phyloP scores from a whole-genome alignment of 2,888 invertebrate genomes.

The Scaptomyza reducta region DNA sequence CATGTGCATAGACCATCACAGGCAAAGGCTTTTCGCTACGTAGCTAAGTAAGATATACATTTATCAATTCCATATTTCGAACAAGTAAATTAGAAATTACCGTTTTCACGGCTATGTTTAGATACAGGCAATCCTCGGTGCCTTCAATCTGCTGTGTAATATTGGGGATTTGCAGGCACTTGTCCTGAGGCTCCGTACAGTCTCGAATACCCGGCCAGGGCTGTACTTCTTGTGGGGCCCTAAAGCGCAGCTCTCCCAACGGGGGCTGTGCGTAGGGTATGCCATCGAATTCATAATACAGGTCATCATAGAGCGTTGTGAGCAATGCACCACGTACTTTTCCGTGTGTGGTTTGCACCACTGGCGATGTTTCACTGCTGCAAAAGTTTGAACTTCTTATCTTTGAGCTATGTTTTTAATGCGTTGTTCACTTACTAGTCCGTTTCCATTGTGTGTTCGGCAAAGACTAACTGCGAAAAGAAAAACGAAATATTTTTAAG shows the following conservation, averaged over 20 bases:
- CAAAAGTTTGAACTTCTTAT: not conserved
- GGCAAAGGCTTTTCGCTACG: constrained; percentile 49
- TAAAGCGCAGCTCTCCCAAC: constrained; percentile 67
- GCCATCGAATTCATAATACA: constrained; percentile 74
- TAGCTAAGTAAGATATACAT: constrained; percentile 41
- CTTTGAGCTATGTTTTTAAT: not conserved
- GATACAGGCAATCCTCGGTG: constrained; percentile 76
- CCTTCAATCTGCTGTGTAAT: constrained; percentile 65
- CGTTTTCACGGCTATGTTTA: constrained; percentile 72
- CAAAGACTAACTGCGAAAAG: constrained; percentile 1
- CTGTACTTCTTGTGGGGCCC: constrained; percentile 77
- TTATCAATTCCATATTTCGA: no score
- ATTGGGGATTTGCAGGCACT: constrained; percentile 62
- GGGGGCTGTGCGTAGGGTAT: constrained; percentile 78
- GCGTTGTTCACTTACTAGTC: constrained; percentile 33
- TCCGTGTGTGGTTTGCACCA: constrained; percentile 74
- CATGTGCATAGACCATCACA: constrained; percentile 73
- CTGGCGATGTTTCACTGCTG: constrained; percentile 46
- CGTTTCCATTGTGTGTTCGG: constrained; percentile 30
- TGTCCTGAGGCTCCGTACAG: constrained; percentile 55
- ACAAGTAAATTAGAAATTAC: constrained; percentile 12
- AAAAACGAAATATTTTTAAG: not conserved
- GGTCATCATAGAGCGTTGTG: constrained; percentile 65
- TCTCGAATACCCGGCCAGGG: constrained; percentile 82
- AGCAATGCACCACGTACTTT: constrained; percentile 69